Percentiles rank a stretch among this genome's conserved stretches.
These are phyloP conservation scores for Lepidurus apus DNA, from an alignment of 1,140 invertebrate species.

Conservation along the genomic window DNA sequence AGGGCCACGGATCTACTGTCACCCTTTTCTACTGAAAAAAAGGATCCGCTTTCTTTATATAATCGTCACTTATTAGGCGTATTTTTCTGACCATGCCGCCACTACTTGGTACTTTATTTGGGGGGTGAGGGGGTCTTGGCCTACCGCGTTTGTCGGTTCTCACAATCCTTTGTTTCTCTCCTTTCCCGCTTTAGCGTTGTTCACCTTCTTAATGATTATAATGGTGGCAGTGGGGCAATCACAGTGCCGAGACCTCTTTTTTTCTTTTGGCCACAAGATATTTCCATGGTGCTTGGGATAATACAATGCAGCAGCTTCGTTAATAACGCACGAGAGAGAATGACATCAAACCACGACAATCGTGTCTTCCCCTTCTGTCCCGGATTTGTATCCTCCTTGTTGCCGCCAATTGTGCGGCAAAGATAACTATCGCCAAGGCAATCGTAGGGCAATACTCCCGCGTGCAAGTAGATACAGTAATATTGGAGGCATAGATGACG, in stretches of 20 bases:
- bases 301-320: background rate
- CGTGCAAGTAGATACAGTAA: background rate
- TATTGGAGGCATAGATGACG: background rate
- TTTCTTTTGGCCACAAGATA: background rate
- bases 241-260: background rate
- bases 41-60: background rate
- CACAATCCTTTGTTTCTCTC: background rate
- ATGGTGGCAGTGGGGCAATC: slow-evolving; percentile 14
- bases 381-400: background rate
- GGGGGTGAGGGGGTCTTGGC: background rate
- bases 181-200: background rate
- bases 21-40: background rate
- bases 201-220: slow-evolving; percentile 2
- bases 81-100: slow-evolving; percentile 1
- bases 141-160: slow-evolving; percentile 6
- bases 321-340: background rate
- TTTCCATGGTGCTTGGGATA: background rate
- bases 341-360: slow-evolving; percentile 21
- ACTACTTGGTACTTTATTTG: slow-evolving; percentile 5
- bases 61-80: background rate
- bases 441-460: slow-evolving; percentile 9
- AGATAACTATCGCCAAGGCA: background rate
- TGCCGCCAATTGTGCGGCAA: slow-evolving; percentile 1
- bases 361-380: slow-evolving; percentile 7
- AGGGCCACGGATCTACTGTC: background rate